A percentile compares a stretch with the other conserved stretches of the same genome.
Evolutionary conservation across 1,140 invertebrate genomes (phyloP).

Genomic region (Drosophila kepulauana): DNA sequence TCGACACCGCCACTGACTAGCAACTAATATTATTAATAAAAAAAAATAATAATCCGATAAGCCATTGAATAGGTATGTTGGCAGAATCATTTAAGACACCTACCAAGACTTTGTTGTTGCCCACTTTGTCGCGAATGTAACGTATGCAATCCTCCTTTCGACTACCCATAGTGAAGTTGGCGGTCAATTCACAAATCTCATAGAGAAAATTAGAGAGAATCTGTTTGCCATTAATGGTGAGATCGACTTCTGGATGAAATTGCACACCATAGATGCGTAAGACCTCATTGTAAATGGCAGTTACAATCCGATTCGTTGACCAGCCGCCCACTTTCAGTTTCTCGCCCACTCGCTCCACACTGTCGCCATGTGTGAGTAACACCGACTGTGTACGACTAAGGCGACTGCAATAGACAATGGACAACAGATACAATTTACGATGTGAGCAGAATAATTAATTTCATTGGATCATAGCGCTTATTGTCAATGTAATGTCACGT

Average conservation of each 20-base stretch:
- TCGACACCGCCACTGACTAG: conserved; percentile 98
- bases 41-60: not conserved
- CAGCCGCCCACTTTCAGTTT: conserved; percentile 93
- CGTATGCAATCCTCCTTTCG: conserved; percentile 97
- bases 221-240: conserved; percentile 95
- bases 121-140: conserved; percentile 96
- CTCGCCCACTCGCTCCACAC: conserved; percentile 95
- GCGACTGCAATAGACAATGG: conserved; percentile 87
- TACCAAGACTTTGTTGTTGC: conserved; percentile 97
- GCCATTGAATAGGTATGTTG: not conserved
- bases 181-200: conserved; percentile 94
- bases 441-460: not conserved
- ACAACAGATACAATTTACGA: not conserved
- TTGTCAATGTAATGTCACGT: conserved; percentile 70
- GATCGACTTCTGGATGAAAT: conserved; percentile 98
- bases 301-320: conserved; percentile 92
- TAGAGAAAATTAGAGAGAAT: conserved; percentile 98
- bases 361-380: conserved; percentile 98
- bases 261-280: conserved; percentile 97
- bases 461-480: not conserved
- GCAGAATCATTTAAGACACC: conserved; percentile 80
- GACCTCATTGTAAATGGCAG: conserved; percentile 96
- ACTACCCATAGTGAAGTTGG: conserved; percentile 95
- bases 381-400: conserved; percentile 95
- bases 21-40: conserved; percentile 87